Conservation (phyloP, 2,888 invertebrate genomes). For the Lochmaea crataegi region DNA sequence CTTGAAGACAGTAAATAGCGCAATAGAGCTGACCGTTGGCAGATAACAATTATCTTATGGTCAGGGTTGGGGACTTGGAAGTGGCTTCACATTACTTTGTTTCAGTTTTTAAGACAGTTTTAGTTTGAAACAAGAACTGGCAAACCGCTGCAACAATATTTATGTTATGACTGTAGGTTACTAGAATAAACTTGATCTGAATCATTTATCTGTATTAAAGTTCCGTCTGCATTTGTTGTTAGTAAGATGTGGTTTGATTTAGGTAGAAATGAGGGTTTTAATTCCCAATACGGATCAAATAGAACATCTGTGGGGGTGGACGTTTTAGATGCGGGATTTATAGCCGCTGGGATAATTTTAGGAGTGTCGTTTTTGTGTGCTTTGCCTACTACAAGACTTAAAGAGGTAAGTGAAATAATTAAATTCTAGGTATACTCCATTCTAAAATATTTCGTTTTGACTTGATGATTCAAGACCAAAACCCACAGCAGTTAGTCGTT, state of each 20-base stretch:
- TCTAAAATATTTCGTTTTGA: too few species aligned
- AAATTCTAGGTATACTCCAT: too few species aligned
- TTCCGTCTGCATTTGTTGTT: background rate
- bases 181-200: background rate
- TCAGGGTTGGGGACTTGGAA: too few species aligned
- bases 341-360: slow-evolving; percentile 62
- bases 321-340: slow-evolving; percentile 64
- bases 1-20: too few species aligned
- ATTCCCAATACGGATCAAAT: slow-evolving; percentile 61
- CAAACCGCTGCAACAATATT: background rate
- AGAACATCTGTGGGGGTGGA: slow-evolving; percentile 64
- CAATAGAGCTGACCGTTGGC: too few species aligned
- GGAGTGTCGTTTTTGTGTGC: slow-evolving; percentile 60
- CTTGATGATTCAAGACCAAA: too few species aligned
- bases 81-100: too few species aligned
- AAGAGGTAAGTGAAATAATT: slow-evolving; percentile 50
- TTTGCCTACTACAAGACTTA: slow-evolving; percentile 56
- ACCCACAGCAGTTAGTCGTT: too few species aligned
- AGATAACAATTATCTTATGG: too few species aligned
- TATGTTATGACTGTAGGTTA: background rate
- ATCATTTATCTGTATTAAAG: background rate
- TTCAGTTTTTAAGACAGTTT: too few species aligned
- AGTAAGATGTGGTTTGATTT: slow-evolving; percentile 57
- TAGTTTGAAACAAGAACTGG: background rate
- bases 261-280: slow-evolving; percentile 62